These are phyloP conservation scores for Gryllus bimaculatus DNA, from an alignment of 1,140 invertebrate genomes.

Conservation along the genomic window DNA sequence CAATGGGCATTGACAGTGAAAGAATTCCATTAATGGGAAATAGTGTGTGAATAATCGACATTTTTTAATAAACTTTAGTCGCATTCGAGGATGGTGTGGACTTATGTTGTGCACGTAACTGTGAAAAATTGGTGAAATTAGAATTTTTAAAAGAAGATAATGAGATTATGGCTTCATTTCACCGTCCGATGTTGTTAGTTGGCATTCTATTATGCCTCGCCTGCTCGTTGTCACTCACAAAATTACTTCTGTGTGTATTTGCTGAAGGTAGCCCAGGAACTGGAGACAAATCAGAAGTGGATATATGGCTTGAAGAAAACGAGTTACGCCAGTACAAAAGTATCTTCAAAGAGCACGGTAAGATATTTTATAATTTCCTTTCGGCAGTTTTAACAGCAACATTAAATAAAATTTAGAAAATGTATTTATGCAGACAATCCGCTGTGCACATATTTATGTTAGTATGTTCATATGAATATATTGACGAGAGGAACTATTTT, in stretches of 20 bases:
- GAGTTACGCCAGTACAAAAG: slow-evolving; percentile 54
- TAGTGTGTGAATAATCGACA: not conserved
- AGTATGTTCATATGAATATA: no score
- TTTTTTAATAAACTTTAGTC: not conserved
- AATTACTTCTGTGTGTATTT: slow-evolving; percentile 19
- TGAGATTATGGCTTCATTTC: slow-evolving; percentile 18
- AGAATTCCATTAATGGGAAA: not conserved
- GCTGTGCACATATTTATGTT: no score
- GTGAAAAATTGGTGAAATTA: not conserved
- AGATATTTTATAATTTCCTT: slow-evolving; percentile 8
- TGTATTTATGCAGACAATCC: no score
- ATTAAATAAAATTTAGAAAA: no score
- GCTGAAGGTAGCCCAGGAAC: slow-evolving; percentile 27
- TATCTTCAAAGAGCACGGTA: slow-evolving; percentile 59
- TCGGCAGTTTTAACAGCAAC: not conserved
- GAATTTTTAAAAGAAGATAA: not conserved
- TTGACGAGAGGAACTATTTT: no score
- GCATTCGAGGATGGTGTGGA: not conserved
- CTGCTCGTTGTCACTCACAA: slow-evolving; percentile 18
- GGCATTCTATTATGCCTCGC: slow-evolving; percentile 13
- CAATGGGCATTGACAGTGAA: not conserved
- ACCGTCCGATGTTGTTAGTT: slow-evolving; percentile 15
- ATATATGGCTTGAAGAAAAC: slow-evolving; percentile 61
- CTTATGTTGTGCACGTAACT: not conserved
- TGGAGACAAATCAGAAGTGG: slow-evolving; percentile 48